Base-by-base conservation (phyloP, 2,888 invertebrate genomes). In the Latrodectus hesperus region DNA sequence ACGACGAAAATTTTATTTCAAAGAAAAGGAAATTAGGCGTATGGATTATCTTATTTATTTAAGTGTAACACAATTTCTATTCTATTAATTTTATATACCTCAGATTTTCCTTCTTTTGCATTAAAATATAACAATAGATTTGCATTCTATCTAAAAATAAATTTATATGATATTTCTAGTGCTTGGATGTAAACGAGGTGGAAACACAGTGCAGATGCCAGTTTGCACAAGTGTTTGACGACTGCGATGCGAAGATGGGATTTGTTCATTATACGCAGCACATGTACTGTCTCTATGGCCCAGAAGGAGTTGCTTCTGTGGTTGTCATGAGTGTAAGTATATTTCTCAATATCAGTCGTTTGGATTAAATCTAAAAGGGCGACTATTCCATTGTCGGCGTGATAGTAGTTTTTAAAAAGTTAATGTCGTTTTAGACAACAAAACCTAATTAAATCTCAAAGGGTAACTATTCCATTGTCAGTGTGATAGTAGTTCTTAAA, bases 281-380 rank as follows among this genome's bases (percentile, higher is more conserved):
- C 76, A 90, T 92, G 17, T 93, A 92, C 90, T 93, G 93, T 89
- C 89, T 90, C n/a, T 91, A 92, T 78, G 77, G 89, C 9, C 88
- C 90, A 8, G 85, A 87, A 73, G 85, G 84, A 75, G 88, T 89
- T 26, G 73, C 91, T 4, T 80, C 91, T 16, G 91, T 91, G 0
- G 88, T 92, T n/a, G 78, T 91, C 9, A 89, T 92, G 72, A 89
- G 91, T 90, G 92, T 92, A 90, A 91, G 91, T 96, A 14, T 68
- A 38, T 38, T 38, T 6, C 38, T 38, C 6, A 38, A 38, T 38
- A 38, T 64, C 11, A 5, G 60, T 55, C 12, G 10, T 2, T 55
- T 0, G 1, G 22, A 60, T 60, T 60, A 11, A 60, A 60, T 16
- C 9, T 0, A 14, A 60, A 60, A 12, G 12, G 60, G 60, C 10